Base-by-base conservation (phyloP, 1,140 invertebrate genomes). In the Euura saliciscinereae region DNA sequence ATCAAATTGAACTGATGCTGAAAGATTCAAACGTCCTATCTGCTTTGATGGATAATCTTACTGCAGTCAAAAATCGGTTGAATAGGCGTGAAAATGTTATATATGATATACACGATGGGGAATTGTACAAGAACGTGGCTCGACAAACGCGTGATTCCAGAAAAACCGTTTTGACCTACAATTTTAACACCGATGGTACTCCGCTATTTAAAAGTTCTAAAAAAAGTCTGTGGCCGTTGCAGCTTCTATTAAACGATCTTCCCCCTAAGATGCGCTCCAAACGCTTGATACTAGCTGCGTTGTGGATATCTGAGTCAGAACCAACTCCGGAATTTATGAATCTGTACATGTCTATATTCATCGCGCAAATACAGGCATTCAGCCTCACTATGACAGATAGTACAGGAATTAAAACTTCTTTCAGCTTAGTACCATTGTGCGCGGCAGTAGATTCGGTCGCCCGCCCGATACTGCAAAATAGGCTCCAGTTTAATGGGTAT, bases 381-480 rank as follows among this genome's bases (percentile, higher is more conserved):
- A 70, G 45, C 8, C 8, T 70, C 11, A 7, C n/a, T 10, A 59
- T 70, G 46, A 51, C 59, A 70, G 65, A 43, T 51, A 4, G 7
- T 51, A n/a, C 45, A 51, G 69, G 45, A 6, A 64, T 64, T 43
- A 46, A 46, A 6, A 46, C 65, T 6, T 51, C 45, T 10, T 71
- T 75, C 28, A 28, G 28, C 1, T 28, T 28, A 28, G 28, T 28
- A 28, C 28, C 28, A 28, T 28, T 77, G 68, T 64, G 42, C 2
- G 75, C 70, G 66, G 45, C 72, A 42, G 78, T 80, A n/a, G 79
- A 79, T 65, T 81, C 77, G 11, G 73, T 77, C 51, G 76, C 76
- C 69, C 74, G 78, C 65, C 74, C 76, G 43, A 45, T 78, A 67
- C 43, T 79, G 65, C 76, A 80, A 66, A 78, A 79, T 71, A 44